These are phyloP conservation scores for Prorops nasuta DNA, from an alignment of 1,140 invertebrate genomes.

Conservation along the genomic window DNA sequence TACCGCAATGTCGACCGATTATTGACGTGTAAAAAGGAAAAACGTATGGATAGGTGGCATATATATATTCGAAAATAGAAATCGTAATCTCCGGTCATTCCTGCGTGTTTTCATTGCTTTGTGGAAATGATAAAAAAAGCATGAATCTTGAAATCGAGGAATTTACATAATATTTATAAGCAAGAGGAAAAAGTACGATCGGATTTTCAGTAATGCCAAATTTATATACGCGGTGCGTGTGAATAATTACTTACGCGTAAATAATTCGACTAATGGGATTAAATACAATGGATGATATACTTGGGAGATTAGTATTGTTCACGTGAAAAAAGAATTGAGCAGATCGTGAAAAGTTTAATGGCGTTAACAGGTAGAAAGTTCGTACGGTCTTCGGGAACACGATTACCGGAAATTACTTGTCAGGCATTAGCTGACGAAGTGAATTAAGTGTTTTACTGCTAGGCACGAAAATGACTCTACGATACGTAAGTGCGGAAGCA, in stretches of 20 bases:
- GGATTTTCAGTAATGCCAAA: too few species aligned
- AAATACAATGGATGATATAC: too few species aligned
- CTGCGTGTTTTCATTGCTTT: too few species aligned
- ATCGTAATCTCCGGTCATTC: neutral
- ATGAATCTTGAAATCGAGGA: too few species aligned
- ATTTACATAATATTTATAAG: too few species aligned
- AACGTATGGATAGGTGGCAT: neutral
- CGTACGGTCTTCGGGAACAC: conserved; percentile 22
- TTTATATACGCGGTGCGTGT: too few species aligned
- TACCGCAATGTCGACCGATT: neutral
- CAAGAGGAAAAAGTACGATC: too few species aligned
- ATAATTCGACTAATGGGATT: too few species aligned
- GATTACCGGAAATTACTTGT: conserved; percentile 47
- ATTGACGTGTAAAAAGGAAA: neutral
- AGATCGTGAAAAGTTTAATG: conserved; percentile 23
- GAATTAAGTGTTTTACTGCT: conserved; percentile 41
- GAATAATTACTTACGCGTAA: too few species aligned
- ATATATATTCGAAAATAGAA: neutral
- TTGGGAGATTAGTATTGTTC: too few species aligned
- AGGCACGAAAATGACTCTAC: conserved; percentile 29
- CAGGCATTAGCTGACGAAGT: conserved; percentile 19
- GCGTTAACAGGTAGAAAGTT: conserved; percentile 36
- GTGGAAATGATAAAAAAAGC: too few species aligned
- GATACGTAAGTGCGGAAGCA: conserved; percentile 13
- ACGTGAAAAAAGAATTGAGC: too few species aligned